Base-by-base conservation (phyloP, 1,140 invertebrate species). In the Drosophila gunungcola region DNA sequence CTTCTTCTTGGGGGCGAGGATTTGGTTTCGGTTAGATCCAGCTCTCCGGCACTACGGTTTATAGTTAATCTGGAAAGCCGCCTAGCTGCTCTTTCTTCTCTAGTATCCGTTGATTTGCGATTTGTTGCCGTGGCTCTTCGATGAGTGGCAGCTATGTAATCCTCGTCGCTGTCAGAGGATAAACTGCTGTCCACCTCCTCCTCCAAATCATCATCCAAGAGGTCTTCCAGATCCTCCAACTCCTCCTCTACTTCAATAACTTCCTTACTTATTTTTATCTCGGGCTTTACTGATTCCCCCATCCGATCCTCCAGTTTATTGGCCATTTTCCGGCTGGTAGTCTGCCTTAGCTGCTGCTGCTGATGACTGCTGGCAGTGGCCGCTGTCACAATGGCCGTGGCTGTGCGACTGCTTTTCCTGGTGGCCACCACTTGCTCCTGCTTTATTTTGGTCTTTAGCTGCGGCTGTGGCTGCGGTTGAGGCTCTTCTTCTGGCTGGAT, bases 271-370 rank as follows among this genome's bases (percentile, higher is more conserved):
- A 43, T 46, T 95, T 93, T 83, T 94, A 56, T 78, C 46, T 78
- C 83, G 2, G 29, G 41, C 45, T 72, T 73, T 41, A 32, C 45
- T 69, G 36, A 21, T 41, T 91, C 91, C 91, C 91, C 91, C 91
- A 91, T 86, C 90, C 91, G 48, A 92, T 92, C 91, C 91, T 92
- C 91, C 91, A 88, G 63, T 85, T 81, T 76, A 52, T 51, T 60
- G 29, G 61, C 41, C 46, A 52, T 34, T 32, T 65, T 38, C 74
- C 60, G 60, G 6, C 58, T 52, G 7, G 25, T 25, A 51, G 69
- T 90, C 58, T 58, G 77, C 52, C 57, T 77, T 65, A 63, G 51
- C 64, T 73, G 75, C 53, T 90, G 58, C 29, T 91, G 69, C 73
- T 73, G 78, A 49, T 90, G 90, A 38, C 83, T 91, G 65, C 90